Evolutionary conservation across 2,797 vertebrate genomes (phyloP).

Genomic region (Sebastes cheni): DNA sequence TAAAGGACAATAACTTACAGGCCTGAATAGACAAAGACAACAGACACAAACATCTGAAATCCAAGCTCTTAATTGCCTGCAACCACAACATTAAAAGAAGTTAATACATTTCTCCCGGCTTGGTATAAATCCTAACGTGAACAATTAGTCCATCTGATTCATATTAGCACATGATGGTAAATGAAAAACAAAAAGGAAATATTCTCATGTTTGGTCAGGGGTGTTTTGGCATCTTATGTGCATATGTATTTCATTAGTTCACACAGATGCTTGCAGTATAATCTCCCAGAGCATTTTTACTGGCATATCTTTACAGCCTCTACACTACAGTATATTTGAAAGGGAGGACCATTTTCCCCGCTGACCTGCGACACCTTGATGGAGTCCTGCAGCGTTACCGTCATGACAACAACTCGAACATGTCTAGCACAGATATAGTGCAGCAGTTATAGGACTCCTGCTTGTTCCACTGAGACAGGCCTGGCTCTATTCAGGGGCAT

Average conservation of each 20-base stretch:
- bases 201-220: slow-evolving; percentile 61
- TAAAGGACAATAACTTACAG: not conserved
- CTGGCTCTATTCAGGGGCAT: slow-evolving; percentile 54
- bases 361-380: slow-evolving; percentile 60
- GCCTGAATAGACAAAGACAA: not conserved
- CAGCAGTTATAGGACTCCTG: slow-evolving; percentile 16
- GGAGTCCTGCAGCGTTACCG: slow-evolving; percentile 54
- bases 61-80: not conserved
- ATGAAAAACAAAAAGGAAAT: slow-evolving; percentile 43
- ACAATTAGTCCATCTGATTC: slow-evolving; percentile 62
- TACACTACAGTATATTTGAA: slow-evolving; percentile 64
- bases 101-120: slow-evolving; percentile 3
- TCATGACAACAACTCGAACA: slow-evolving; percentile 49
- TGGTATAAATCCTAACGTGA: slow-evolving; percentile 15
- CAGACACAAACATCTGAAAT: not conserved
- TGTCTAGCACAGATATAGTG: slow-evolving; percentile 37
- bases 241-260: slow-evolving; percentile 77
- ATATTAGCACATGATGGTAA: slow-evolving; percentile 56
- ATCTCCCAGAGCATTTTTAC: slow-evolving; percentile 75
- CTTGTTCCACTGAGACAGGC: slow-evolving; percentile 14
- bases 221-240: slow-evolving; percentile 69
- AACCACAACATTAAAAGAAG: slow-evolving; percentile 27
- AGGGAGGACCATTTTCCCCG: slow-evolving; percentile 41
- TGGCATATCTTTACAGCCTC: slow-evolving; percentile 73
- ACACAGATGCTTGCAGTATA: slow-evolving; percentile 80